A percentile compares a stretch with the other conserved stretches of the same genome.
Evolutionary conservation across 2,888 invertebrate species (phyloP).

Genomic region (Rotaria magnacalcarata): DNA sequence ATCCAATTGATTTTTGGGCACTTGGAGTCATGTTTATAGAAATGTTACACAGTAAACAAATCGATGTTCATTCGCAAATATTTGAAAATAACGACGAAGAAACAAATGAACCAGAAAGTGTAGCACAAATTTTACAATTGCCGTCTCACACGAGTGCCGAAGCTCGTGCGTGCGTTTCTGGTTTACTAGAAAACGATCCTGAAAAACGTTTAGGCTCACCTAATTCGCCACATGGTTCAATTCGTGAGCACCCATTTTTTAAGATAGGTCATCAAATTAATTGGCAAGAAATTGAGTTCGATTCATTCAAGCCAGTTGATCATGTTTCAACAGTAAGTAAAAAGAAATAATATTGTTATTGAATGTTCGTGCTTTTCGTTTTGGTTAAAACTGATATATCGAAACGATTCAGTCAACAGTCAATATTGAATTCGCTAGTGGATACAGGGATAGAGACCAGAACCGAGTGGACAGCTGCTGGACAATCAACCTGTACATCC

Average conservation of each 20-base stretch:
- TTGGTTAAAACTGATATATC: not conserved
- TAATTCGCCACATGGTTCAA: not conserved
- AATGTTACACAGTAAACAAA: not conserved
- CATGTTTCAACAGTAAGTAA: not conserved
- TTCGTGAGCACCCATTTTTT: constrained; percentile 18
- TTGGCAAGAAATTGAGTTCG: not conserved
- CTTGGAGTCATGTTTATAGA: not conserved
- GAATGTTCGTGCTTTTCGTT: not conserved
- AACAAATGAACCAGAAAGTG: not conserved
- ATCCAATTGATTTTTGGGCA: not conserved
- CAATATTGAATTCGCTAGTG: not conserved
- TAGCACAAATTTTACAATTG: not conserved
- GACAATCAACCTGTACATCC: not conserved
- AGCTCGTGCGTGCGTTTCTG: not conserved
- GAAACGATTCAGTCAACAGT: not conserved
- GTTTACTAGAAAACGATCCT: constrained; percentile 16
- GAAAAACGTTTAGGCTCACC: constrained; percentile 32
- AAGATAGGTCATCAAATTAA: not conserved
- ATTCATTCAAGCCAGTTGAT: not conserved
- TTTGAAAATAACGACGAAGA: not conserved
- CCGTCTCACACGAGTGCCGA: not conserved
- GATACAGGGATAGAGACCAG: not conserved
- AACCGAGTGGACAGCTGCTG: not conserved
- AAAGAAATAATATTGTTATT: not conserved
- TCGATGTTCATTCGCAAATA: too few species aligned